Base-by-base conservation (phyloP, 2,888 invertebrate genomes). In the Watsonalla cultraria region DNA sequence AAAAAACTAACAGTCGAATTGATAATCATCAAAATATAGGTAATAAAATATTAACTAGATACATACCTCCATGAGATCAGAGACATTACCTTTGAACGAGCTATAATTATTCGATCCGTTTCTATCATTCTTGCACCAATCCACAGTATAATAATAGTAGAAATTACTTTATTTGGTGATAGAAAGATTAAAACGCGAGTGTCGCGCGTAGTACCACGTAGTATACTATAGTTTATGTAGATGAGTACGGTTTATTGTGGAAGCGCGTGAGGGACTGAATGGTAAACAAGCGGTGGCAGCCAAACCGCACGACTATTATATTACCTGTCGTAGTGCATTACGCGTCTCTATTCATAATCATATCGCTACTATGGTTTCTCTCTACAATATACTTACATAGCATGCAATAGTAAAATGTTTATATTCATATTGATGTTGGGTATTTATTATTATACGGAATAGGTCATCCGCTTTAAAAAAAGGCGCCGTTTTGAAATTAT, bases 221-320 rank as follows among this genome's bases (percentile, higher is more conserved):
- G 42, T 42, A 37, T 37, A 42, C 37, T 49, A 15, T 37, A 14
- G 58, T 55, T 62, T 59, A 64, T 60, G 60, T 63, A 49, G 37
- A 49, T 49, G 37, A 49, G 15, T 5, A 52, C 42, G 47, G 55
- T 53, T 63, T 62, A 66, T 66, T 62, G 68, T 69, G 68, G 67
- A 72, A 72, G 73, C 70, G 66, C 61, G 64, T 75, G 76, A 77
- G 72, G 69, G 75, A 76, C 74, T 70, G 70, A 62, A 64, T 59
- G 60, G 51, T 51, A 51, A 63, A 65, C 66, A 68, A 64, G 54
- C 54, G 61, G 42, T 56, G 54, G 56, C 66, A 61, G 57, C 66
- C 67, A 72, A 78, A 79, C 78, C 78, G 62, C 77, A 74, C 64
- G 58, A 53, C 66, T 65, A 68, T 70, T 60, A 62, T 59, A 66